Base-by-base conservation (phyloP, 2,888 invertebrate genomes). In the Torymus tubicola region DNA sequence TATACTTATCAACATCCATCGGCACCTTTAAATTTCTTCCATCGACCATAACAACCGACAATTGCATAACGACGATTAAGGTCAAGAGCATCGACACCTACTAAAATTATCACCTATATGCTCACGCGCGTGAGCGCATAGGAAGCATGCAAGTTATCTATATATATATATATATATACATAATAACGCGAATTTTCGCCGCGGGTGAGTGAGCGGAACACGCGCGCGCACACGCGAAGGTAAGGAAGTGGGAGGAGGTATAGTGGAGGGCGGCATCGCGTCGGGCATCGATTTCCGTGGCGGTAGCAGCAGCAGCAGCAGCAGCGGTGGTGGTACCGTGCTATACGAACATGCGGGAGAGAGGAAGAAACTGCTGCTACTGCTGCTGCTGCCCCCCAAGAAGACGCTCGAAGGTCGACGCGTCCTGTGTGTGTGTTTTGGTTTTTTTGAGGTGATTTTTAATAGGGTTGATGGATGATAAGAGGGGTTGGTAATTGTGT, bases 31-130 rank as follows among this genome's bases (percentile, higher is more conserved):
- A 63, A 2, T 21, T 21, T 21, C 2, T 21, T 21, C 21, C 21
- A 2, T 21, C 1, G 21, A 21, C 21, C 21, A 21, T 21, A 21
- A 21, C 21, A 21, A 21, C 21, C 21, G 21, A 50, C 10, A 61
- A 61, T 11, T 24, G 16, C 18, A 16, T 31, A 61, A 52, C 57
- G 13, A n/a, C 18, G 68, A 60, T 50, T 55, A 61, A 79, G 79
- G 79, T 73, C 79, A 79, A 79, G 79, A 74, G 79, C 79, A 69
- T 67, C 67, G 72, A 72, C 58, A 78, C 60, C 61, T 31, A 31
- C 72, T 42, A 53, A 72, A 78, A 78, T 77, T 63, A 64, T 61
- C 69, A n/a, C 12, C 12, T 31, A 11, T 21, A 21, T 58, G 58
- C 18, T 75, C 18, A n/a, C 68, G 21, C 21, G 21, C 21, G 21